phyloP scores from a whole-genome alignment of 1,140 invertebrate species.

The Chlorops oryzae region DNA sequence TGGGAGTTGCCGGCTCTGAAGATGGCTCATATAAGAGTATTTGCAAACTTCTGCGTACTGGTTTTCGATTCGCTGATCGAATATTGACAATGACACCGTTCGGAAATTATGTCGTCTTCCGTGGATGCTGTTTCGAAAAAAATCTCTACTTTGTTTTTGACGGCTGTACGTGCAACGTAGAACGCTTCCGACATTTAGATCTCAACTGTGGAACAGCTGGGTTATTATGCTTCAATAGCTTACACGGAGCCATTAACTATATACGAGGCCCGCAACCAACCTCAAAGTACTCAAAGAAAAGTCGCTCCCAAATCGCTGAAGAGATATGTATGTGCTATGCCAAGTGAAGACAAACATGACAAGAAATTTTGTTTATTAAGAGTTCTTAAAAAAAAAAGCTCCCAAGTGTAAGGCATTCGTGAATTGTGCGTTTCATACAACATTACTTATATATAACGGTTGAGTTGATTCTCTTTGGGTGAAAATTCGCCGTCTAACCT shows the following conservation, averaged over 20 bases:
- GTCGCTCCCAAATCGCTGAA: no score
- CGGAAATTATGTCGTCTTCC: conserved; percentile 44
- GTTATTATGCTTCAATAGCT: conserved; percentile 33
- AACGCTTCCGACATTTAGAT: conserved; percentile 40
- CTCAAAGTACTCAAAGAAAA: no score
- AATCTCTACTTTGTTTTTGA: conserved; percentile 41
- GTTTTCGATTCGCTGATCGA: conserved; percentile 41
- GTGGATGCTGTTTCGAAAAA: conserved; percentile 30
- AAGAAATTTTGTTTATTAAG: no score
- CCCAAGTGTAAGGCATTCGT: no score
- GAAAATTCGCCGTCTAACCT: no score
- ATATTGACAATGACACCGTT: conserved; percentile 43
- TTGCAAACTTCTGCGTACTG: conserved; percentile 38
- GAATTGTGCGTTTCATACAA: no score
- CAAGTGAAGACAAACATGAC: no score
- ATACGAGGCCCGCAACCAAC: no score
- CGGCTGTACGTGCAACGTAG: conserved; percentile 43
- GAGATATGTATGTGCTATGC: no score
- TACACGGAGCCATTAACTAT: conserved; percentile 41
- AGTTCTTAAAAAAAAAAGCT: no score
- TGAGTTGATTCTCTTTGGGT: no score
- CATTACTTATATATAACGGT: no score
- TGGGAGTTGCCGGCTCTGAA: conserved; percentile 43
- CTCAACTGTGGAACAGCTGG: conserved; percentile 41
- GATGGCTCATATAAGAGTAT: conserved; percentile 43